Conservation (phyloP, 2,797 vertebrate genomes). For the Micrastur ruficollis region DNA sequence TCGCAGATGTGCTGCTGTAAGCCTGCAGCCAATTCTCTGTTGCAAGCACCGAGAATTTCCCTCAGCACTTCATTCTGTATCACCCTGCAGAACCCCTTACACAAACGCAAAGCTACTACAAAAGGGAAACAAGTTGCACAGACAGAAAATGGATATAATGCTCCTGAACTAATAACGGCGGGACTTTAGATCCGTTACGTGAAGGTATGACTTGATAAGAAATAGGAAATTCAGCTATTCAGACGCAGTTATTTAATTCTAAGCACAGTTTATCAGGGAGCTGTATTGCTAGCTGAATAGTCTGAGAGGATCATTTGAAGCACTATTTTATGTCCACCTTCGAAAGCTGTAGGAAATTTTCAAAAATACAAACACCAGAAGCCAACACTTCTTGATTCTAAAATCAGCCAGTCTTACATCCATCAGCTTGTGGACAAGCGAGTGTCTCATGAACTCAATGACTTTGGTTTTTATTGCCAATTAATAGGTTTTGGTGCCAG, state of each 20-base stretch:
- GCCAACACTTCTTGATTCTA: neutral
- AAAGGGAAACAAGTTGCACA: neutral
- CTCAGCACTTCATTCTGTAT: neutral
- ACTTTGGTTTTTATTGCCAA: neutral
- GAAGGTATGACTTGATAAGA: neutral
- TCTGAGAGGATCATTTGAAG: neutral
- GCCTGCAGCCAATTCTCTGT: neutral
- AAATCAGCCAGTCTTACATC: neutral
- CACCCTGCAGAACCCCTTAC: neutral
- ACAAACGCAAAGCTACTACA: neutral
- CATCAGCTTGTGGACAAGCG: neutral
- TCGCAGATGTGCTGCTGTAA: neutral
- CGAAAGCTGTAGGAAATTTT: neutral
- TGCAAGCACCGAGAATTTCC: neutral
- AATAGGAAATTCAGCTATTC: neutral
- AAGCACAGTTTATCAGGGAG: neutral
- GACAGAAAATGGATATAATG: neutral
- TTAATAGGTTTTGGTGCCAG: neutral
- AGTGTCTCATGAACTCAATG: neutral
- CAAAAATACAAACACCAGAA: neutral
- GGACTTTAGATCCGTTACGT: conserved; percentile 28
- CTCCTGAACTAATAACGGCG: neutral
- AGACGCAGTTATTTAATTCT: neutral
- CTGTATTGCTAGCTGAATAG: neutral
- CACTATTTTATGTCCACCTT: neutral